phyloP scores from a whole-genome alignment of 2,113 vertebrate species.

The Microcebus murinus region DNA sequence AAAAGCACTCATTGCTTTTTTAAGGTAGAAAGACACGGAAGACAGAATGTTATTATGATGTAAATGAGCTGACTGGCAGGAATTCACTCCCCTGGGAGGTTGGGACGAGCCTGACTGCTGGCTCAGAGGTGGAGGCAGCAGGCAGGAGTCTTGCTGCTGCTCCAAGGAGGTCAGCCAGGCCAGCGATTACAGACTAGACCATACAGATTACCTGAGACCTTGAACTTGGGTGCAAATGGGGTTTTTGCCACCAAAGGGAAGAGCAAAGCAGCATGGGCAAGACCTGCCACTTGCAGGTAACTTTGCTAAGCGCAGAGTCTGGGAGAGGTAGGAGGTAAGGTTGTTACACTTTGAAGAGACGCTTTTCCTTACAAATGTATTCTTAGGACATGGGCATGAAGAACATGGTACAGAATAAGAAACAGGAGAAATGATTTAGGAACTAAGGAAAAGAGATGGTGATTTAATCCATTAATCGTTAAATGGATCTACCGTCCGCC shows the following conservation, averaged over 20 bases:
- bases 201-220: neutral
- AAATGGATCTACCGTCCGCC: neutral
- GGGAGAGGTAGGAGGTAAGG: neutral
- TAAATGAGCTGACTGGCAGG: neutral
- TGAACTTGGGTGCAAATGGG: neutral
- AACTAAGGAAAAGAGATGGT: neutral
- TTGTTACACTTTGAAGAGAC: neutral
- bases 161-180: neutral
- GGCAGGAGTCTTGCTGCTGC: neutral
- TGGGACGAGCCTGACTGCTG: neutral
- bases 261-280: neutral
- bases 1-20: neutral
- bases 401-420: neutral
- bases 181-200: neutral
- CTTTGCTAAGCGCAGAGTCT: neutral
- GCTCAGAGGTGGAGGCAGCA: neutral
- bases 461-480: neutral
- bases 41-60: neutral
- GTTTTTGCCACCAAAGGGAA: neutral
- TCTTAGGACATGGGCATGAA: neutral
- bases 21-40: slow-evolving; percentile 21
- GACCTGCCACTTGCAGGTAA: neutral
- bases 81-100: neutral
- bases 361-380: neutral
- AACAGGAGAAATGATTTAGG: neutral